These are phyloP conservation scores for Haemorhous mexicanus DNA, from an alignment of 2,113 vertebrate species.

Conservation along the genomic window DNA sequence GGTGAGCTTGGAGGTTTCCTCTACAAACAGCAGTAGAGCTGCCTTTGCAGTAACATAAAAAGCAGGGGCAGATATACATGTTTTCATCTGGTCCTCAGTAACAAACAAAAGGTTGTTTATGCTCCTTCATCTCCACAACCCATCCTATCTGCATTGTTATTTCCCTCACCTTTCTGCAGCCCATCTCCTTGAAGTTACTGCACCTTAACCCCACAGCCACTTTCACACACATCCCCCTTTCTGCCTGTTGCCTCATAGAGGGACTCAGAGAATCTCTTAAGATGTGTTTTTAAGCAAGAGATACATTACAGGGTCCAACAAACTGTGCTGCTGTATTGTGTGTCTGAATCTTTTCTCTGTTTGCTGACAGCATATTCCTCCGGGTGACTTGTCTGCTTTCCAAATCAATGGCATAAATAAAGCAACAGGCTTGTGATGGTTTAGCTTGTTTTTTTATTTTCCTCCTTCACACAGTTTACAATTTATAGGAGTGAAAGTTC, in stretches of 20 bases:
- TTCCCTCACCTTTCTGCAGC: background rate
- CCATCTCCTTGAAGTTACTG: background rate
- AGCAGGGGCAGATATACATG: rapidly evolving
- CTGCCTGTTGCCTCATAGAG: background rate
- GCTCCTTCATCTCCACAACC: background rate
- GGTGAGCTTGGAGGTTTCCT: background rate
- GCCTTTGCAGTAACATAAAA: background rate
- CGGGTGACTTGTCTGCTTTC: background rate
- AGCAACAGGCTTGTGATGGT: background rate
- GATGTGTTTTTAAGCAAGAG: background rate
- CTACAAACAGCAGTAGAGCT: background rate
- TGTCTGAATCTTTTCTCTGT: background rate
- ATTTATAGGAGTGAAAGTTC: background rate
- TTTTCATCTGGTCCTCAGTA: background rate
- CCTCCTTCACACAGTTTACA: background rate
- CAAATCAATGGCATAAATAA: background rate
- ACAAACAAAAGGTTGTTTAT: background rate
- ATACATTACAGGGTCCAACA: background rate
- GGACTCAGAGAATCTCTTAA: background rate
- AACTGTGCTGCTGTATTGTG: background rate
- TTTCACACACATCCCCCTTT: background rate
- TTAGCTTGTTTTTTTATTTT: background rate
- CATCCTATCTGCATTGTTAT: background rate
- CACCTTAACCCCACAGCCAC: background rate
- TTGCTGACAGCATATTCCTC: background rate